Evolutionary conservation across 2,888 invertebrate species (phyloP).

Genomic region (Esperia sulphurella): DNA sequence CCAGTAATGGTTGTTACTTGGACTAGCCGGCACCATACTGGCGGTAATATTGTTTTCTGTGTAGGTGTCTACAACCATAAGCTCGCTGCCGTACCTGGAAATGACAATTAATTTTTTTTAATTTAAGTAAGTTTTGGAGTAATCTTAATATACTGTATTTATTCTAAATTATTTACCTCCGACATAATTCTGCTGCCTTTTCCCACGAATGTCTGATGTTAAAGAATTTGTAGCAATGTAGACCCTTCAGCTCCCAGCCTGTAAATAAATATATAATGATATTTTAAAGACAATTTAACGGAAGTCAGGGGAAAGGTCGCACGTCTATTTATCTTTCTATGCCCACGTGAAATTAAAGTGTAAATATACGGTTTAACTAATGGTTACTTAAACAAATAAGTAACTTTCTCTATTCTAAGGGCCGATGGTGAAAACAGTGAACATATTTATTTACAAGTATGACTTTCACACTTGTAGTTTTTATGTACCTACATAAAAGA

Average conservation of each 20-base stretch:
- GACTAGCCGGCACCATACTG: conserved; percentile 84
- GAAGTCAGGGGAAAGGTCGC: neutral
- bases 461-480: too few relatives aligned
- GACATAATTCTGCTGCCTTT: conserved; percentile 95
- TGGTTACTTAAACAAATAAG: neutral
- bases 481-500: too few relatives aligned
- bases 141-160: neutral
- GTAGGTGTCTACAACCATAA: conserved; percentile 94
- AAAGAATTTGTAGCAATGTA: conserved; percentile 97
- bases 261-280: conserved; percentile 61
- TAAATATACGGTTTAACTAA: neutral
- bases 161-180: conserved; percentile 83
- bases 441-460: too few relatives aligned
- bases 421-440: neutral
- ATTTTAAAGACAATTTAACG: too few relatives aligned
- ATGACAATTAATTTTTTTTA: too few relatives aligned
- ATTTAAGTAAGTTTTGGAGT: too few relatives aligned
- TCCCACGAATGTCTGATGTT: conserved; percentile 97
- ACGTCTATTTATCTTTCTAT: neutral
- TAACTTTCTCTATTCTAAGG: conserved; percentile 1
- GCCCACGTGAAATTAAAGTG: neutral
- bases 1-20: conserved; percentile 91
- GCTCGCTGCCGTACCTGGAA: conserved; percentile 94
- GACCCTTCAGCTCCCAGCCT: conserved; percentile 96
- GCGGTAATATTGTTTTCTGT: conserved; percentile 95